Evolutionary conservation across 2,797 vertebrate species (phyloP).

Genomic region (Lutra lutra): DNA sequence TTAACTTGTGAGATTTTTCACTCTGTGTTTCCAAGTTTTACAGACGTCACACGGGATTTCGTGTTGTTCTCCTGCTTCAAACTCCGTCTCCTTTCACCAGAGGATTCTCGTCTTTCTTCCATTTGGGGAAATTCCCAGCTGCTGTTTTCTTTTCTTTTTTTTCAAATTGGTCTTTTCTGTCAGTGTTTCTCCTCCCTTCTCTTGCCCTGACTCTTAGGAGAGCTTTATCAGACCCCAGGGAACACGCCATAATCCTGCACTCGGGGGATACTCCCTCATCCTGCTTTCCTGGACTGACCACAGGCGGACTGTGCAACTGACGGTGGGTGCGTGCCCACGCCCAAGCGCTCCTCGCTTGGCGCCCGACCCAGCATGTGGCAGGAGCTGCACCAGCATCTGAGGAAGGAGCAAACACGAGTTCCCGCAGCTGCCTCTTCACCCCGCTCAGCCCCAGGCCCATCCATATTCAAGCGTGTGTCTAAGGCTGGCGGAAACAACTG

Average conservation of each 20-base stretch:
- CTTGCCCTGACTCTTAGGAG: background rate
- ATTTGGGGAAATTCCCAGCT: background rate
- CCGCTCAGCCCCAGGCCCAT: background rate
- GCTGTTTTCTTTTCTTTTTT: background rate
- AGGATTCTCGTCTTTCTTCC: background rate
- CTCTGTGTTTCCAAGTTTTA: background rate
- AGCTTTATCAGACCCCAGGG: background rate
- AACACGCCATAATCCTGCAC: background rate
- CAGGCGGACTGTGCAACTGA: background rate
- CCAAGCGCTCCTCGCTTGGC: too few species aligned
- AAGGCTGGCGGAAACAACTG: background rate
- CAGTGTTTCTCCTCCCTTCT: background rate
- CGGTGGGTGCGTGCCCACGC: background rate
- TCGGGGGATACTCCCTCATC: background rate
- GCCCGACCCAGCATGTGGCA: rapidly evolving
- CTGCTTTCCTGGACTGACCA: background rate
- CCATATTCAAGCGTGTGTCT: rapidly evolving
- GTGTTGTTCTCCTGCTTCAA: background rate
- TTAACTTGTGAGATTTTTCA: background rate
- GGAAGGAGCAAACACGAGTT: background rate
- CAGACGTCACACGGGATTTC: background rate
- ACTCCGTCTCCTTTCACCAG: background rate
- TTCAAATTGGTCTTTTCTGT: background rate
- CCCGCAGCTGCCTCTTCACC: background rate
- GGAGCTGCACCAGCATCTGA: background rate